Base-by-base conservation (phyloP, 2,113 vertebrate genomes). In the Astur gentilis region DNA sequence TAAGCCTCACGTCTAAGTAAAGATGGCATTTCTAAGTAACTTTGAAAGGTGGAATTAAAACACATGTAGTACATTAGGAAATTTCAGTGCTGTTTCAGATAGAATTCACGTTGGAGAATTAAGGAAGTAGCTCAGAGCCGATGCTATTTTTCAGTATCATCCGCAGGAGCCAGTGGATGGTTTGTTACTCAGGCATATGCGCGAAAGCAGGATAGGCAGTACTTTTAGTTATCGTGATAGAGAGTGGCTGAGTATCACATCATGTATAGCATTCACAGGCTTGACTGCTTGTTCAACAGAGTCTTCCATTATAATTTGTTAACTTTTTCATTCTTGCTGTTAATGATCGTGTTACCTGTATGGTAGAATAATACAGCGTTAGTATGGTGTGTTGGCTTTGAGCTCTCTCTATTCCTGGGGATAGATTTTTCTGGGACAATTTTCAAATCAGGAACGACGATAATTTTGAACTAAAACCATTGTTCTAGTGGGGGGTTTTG, bases 1-100 rank as follows among this genome's bases (percentile, higher is more conserved):
- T 67, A 70, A 93, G 57, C 69, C 62, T 96, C 65, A 32, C 40
- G 40, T 38, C 95, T 87, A 64, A 87, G 72, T 92, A 94, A 88
- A 80, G 67, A 83, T 70, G 50, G 27, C 50, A 87, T 87, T 94
- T 49, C 73, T 82, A 87, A 96, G 87, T 91, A 83, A 89, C 65
- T 92, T 72, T 76, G 87, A 96, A 93, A 79, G 49, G 45, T 10
- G 65, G 73, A 95, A 93, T 89, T 95, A 91, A 93, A 94, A 70
- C 52, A 69, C 62, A 50, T 72, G 61, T 71, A 76, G 42, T n/a
- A 79, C 52, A 45, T 94, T 69, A 87, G 78, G 70, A 91, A 85
- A 89, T 76, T 79, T 69, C 58, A 62, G 54, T 54, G 42, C 66
- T 85, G 12, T 82, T 91, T 82, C 84, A 89, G 58, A 21, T 83